These are phyloP conservation scores for Argyresthia albistria DNA, from an alignment of 2,888 invertebrate species.

Conservation along the genomic window DNA sequence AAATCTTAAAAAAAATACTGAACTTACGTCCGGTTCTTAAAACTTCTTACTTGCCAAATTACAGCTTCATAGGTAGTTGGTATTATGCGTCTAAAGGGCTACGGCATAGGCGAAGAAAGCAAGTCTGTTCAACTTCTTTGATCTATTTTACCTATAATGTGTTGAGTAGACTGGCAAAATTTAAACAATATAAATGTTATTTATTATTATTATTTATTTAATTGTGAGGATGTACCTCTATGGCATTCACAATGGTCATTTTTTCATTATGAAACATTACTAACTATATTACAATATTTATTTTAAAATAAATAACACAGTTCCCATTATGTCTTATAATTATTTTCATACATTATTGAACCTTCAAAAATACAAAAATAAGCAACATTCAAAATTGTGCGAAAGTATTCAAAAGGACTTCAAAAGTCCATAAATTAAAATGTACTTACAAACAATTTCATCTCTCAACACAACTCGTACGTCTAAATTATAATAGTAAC, in stretches of 20 bases:
- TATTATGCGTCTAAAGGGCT: too few species aligned
- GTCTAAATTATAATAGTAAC: neutral
- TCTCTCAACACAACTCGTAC: neutral
- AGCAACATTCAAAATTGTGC: neutral
- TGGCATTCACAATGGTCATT: conserved; percentile 46
- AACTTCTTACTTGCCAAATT: too few species aligned
- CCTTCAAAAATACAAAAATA: neutral
- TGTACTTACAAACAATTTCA: neutral
- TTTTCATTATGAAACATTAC: conserved; percentile 15
- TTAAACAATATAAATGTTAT: too few species aligned
- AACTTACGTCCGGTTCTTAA: too few species aligned
- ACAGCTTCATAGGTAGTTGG: too few species aligned
- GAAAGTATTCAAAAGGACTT: neutral
- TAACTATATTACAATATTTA: conserved; percentile 14
- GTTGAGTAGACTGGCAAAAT: too few species aligned
- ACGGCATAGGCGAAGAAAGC: too few species aligned
- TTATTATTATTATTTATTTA: conserved; percentile 12
- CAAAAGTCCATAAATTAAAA: neutral
- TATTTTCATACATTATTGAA: conserved; percentile 1
- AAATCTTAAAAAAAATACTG: too few species aligned
- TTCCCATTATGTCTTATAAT: conserved; percentile 13
- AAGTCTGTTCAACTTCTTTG: too few species aligned
- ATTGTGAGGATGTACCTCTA: conserved; percentile 51
- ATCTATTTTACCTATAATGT: too few species aligned
- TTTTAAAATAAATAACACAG: conserved; percentile 38